Evolutionary conservation across 2,113 vertebrate genomes (phyloP).

Genomic region (Chaetodon auriga): DNA sequence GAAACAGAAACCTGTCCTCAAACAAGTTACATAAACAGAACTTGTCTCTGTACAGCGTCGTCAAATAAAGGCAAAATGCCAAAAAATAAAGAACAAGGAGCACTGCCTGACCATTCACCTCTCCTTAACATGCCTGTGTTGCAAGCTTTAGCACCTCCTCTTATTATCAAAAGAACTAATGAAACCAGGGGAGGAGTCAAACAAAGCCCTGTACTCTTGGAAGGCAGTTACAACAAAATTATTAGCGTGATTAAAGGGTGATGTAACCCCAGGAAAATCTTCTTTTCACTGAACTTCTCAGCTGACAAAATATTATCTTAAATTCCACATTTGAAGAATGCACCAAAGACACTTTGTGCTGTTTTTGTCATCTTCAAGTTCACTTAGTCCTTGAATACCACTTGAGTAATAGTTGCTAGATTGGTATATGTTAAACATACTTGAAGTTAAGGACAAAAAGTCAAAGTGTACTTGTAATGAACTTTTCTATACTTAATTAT

Average conservation of each 20-base stretch:
- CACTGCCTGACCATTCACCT: not conserved
- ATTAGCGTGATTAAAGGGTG: not conserved
- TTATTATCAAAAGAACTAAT: not conserved
- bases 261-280: not conserved
- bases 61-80: not conserved
- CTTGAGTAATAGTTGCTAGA: too few species aligned
- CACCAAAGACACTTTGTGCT: too few species aligned
- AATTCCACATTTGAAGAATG: too few species aligned
- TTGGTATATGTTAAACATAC: too few species aligned
- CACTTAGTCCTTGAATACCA: too few species aligned
- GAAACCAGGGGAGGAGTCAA: not conserved
- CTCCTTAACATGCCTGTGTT: too few species aligned
- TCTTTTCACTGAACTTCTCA: not conserved
- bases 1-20: not conserved
- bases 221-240: not conserved
- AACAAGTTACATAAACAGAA: not conserved
- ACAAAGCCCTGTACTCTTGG: not conserved
- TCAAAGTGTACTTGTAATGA: too few species aligned
- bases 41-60: not conserved
- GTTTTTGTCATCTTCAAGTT: too few species aligned
- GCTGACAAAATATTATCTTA: too few species aligned
- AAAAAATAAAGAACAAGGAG: not conserved
- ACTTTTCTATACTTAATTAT: too few species aligned
- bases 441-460: too few species aligned
- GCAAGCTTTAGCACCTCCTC: not conserved